These are phyloP conservation scores for Hydrotaea diabolus DNA, from an alignment of 2,888 invertebrate species.

Conservation along the genomic window DNA sequence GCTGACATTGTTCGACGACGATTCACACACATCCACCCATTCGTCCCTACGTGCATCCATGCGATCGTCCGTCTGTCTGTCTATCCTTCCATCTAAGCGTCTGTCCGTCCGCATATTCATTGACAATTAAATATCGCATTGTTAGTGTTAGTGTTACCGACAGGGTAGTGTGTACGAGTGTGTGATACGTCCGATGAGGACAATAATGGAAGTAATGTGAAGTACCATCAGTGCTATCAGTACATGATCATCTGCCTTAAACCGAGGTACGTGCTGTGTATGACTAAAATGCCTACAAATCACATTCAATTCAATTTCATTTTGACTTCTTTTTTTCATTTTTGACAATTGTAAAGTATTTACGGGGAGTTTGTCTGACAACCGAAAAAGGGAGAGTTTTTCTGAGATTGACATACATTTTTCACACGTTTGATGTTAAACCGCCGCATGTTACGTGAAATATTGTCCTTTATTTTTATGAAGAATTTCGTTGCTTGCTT, in stretches of 20 bases:
- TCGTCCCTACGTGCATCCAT: no score
- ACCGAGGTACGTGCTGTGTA: conserved; percentile 66
- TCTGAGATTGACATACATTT: conserved; percentile 52
- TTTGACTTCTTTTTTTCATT: conserved; percentile 8
- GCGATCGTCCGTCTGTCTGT: no score
- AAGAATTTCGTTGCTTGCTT: conserved; percentile 37
- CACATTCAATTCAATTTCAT: conserved; percentile 31
- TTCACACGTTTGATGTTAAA: conserved; percentile 64
- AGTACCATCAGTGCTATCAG: conserved; percentile 33
- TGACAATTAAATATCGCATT: conserved; percentile 67
- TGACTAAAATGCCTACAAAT: conserved; percentile 61
- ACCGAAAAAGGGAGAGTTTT: conserved; percentile 55
- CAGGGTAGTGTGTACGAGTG: background rate
- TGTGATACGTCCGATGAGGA: conserved; percentile 25
- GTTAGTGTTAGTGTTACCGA: conserved; percentile 38
- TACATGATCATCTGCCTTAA: conserved; percentile 62
- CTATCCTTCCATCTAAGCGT: no score
- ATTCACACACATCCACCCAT: conserved; percentile 21
- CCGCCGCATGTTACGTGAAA: conserved; percentile 54
- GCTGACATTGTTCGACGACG: conserved; percentile 41
- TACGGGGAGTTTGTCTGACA: conserved; percentile 24
- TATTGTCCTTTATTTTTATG: conserved; percentile 45
- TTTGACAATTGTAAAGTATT: conserved; percentile 55
- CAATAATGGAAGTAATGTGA: conserved; percentile 13
- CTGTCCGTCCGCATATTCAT: conserved; percentile 48